Percentiles rank a stretch among this genome's conserved stretches.
phyloP scores from a whole-genome alignment of 2,888 invertebrate genomes.

The Rotaria magnacalcarata region DNA sequence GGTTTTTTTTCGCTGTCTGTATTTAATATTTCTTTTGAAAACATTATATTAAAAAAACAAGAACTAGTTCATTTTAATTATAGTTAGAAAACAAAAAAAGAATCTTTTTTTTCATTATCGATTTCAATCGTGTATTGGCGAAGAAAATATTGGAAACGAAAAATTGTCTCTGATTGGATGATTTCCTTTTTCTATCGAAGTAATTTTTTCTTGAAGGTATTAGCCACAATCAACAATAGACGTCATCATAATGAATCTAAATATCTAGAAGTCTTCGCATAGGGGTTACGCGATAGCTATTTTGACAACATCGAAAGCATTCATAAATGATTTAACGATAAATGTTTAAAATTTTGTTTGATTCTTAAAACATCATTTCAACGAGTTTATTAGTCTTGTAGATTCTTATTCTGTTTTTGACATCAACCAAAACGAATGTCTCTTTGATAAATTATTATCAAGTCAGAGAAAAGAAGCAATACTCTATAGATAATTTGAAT shows the following conservation, averaged over 20 bases:
- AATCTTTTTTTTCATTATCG: not conserved
- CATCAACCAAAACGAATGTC: not conserved
- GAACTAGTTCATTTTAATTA: not conserved
- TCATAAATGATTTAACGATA: not conserved
- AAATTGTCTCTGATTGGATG: too few species aligned
- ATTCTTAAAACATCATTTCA: not conserved
- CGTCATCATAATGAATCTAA: constrained; percentile 5
- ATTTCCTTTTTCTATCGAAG: too few species aligned
- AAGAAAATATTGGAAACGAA: not conserved
- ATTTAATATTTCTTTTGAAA: not conserved
- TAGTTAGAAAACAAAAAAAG: not conserved
- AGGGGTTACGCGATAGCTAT: not conserved
- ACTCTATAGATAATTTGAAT: not conserved
- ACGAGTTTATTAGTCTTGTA: not conserved
- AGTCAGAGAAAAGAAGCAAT: not conserved
- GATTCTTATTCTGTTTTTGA: not conserved
- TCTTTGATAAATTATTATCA: not conserved
- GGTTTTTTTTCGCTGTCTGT: not conserved
- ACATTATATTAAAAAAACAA: not conserved
- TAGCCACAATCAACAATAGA: not conserved
- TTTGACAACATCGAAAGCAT: not conserved
- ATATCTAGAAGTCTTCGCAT: not conserved
- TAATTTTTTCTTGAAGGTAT: not conserved
- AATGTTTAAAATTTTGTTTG: not conserved
- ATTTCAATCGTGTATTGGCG: not conserved